Conservation (phyloP, 2,797 vertebrate species). For the Steatocranus sp. region DNA sequence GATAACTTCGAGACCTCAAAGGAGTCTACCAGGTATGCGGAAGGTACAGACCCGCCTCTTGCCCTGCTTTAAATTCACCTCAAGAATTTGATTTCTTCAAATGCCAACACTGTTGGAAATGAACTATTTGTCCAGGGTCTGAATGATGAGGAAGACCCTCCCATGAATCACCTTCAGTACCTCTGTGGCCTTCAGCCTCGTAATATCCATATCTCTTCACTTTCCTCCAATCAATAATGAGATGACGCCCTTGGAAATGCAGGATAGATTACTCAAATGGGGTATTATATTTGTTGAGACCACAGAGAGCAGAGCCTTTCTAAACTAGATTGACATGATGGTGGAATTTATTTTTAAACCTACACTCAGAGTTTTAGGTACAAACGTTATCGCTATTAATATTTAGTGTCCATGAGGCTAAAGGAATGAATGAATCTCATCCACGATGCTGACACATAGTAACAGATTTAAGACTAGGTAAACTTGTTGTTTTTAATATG, state of each 20-base stretch:
- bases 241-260: slow-evolving; percentile 68
- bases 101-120: slow-evolving; percentile 69
- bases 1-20: slow-evolving; percentile 44
- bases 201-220: slow-evolving; percentile 73
- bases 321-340: slow-evolving; percentile 24
- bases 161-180: slow-evolving; percentile 69
- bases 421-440: neutral
- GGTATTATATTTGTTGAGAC: slow-evolving; percentile 60
- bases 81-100: slow-evolving; percentile 70
- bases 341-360: neutral
- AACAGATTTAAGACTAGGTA: neutral
- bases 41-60: slow-evolving; percentile 21
- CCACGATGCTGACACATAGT: neutral
- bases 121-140: slow-evolving; percentile 66
- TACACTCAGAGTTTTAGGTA: neutral
- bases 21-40: slow-evolving; percentile 29
- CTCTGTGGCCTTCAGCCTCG: slow-evolving; percentile 62
- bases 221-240: slow-evolving; percentile 73
- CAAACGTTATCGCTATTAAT: neutral
- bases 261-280: slow-evolving; percentile 57
- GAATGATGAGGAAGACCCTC: slow-evolving; percentile 64
- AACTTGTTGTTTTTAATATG: neutral
- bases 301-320: slow-evolving; percentile 16
- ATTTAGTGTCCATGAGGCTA: neutral
- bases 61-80: slow-evolving; percentile 65